phyloP scores from a whole-genome alignment of 2,797 vertebrate genomes.

The Sebastes variabilis region DNA sequence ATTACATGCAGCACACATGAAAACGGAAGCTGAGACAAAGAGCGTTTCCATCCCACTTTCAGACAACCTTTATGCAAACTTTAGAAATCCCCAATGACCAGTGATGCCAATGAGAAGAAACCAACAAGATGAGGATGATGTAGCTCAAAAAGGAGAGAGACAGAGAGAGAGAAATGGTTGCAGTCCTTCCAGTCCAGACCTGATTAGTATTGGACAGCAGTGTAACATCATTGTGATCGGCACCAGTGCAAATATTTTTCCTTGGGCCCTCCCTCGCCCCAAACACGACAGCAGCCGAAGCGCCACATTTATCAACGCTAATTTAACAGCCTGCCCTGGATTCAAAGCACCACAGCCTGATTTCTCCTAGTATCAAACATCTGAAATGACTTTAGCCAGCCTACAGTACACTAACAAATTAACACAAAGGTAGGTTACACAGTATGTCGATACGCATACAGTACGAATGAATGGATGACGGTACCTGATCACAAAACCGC shows the following conservation, averaged over 20 bases:
- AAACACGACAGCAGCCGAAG: neutral
- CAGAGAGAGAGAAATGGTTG: neutral
- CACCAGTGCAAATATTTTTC: neutral
- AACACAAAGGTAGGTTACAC: too few species aligned
- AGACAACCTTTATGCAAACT: neutral
- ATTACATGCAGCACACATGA: neutral
- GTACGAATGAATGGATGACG: too few species aligned
- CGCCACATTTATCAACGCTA: too few species aligned
- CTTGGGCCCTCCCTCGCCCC: too few species aligned
- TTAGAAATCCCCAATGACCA: neutral
- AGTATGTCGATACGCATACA: too few species aligned
- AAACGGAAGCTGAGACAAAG: neutral
- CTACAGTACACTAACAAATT: too few species aligned
- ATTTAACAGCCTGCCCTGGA: neutral
- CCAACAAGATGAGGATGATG: neutral
- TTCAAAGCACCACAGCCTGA: neutral
- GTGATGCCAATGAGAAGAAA: neutral
- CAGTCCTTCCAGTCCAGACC: neutral
- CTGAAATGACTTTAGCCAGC: neutral
- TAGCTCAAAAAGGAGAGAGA: neutral
- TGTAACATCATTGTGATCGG: too few species aligned
- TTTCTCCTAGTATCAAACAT: neutral
- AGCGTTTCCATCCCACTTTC: neutral
- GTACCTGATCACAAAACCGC: too few species aligned
- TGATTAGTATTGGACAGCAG: slow-evolving; percentile 3